These are phyloP conservation scores for Ciconia boyciana DNA, from an alignment of 2,113 vertebrate species.

Conservation along the genomic window DNA sequence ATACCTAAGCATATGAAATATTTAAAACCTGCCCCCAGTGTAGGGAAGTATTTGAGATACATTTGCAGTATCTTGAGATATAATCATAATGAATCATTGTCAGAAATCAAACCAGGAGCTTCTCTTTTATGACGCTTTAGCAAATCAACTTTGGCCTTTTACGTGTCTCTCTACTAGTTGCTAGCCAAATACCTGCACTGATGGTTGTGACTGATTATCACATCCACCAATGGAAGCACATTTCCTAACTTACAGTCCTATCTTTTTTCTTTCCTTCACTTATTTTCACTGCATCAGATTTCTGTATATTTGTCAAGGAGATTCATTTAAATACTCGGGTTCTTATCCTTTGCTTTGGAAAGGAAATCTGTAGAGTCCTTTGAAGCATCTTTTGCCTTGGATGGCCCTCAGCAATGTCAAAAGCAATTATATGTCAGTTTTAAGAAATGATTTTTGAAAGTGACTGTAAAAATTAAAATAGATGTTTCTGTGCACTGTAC, in stretches of 20 bases:
- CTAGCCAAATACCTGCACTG: not conserved
- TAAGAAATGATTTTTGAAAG: not conserved
- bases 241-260: not conserved
- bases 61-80: not conserved
- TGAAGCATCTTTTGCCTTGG: not conserved
- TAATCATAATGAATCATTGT: not conserved
- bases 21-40: not conserved
- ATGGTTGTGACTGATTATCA: not conserved
- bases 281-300: not conserved
- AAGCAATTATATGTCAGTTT: conserved; percentile 17
- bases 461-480: conserved; percentile 36
- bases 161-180: not conserved
- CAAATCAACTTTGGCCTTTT: not conserved
- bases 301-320: not conserved
- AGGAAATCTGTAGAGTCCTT: conserved; percentile 1
- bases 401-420: conserved; percentile 22
- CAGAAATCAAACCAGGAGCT: not conserved
- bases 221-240: not conserved
- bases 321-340: not conserved
- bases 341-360: conserved; percentile 9
- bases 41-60: not conserved
- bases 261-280: not conserved
- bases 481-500: not conserved
- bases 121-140: not conserved
- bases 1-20: not conserved